phyloP scores from a whole-genome alignment of 2,113 vertebrate species.

The Lates calcarifer region DNA sequence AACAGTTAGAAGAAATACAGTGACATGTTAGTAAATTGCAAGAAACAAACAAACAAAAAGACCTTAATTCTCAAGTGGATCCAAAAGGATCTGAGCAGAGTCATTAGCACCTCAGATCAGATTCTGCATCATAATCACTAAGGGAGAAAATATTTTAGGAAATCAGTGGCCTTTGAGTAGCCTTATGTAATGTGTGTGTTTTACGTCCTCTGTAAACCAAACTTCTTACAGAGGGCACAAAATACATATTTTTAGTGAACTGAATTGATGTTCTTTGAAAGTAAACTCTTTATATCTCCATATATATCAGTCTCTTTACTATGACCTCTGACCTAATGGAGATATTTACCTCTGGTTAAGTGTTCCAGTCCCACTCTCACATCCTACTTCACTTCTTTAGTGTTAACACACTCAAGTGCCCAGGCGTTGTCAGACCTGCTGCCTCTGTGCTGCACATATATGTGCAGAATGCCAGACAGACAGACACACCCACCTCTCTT shows the following conservation, averaged over 20 bases:
- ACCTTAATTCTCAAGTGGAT: too few species aligned
- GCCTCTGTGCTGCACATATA: neutral
- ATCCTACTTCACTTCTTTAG: slow-evolving; percentile 4
- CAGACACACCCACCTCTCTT: slow-evolving; percentile 16
- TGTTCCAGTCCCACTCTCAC: neutral
- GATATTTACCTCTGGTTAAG: neutral
- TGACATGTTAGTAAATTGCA: too few species aligned
- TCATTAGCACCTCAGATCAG: too few species aligned
- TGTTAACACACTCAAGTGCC: neutral
- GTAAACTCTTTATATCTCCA: neutral
- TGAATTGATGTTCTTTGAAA: neutral
- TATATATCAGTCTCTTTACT: too few species aligned
- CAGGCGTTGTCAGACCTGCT: neutral
- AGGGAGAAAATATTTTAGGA: too few species aligned
- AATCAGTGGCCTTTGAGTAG: too few species aligned
- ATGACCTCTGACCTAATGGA: neutral
- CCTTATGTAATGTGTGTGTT: too few species aligned
- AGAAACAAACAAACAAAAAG: too few species aligned
- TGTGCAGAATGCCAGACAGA: neutral
- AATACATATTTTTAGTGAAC: neutral
- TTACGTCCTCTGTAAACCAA: neutral
- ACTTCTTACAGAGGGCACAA: neutral
- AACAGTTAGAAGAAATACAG: too few species aligned
- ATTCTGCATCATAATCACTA: too few species aligned
- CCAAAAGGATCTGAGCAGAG: too few species aligned